Conservation (phyloP, 37 sponge, comb jelly and placozoan genomes). For the Hexactinellida sp. region DNA sequence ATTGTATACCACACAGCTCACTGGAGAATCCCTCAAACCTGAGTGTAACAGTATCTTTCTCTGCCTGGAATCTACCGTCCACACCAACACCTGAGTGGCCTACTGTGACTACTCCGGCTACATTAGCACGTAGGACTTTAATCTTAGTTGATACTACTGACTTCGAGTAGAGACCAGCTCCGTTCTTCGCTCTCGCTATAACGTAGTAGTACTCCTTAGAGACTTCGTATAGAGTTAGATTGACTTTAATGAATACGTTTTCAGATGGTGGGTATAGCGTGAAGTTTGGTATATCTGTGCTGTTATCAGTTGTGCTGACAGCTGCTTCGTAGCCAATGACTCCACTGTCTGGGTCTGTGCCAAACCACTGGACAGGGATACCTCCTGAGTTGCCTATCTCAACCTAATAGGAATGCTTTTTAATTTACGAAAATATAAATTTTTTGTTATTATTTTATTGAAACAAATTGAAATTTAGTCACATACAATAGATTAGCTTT, state of each 20-base stretch:
- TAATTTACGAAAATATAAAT: no score
- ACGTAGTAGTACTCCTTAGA: not conserved
- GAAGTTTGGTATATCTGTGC: not conserved
- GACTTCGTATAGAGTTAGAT: not conserved
- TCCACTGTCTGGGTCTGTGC: not conserved
- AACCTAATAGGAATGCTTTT: no score
- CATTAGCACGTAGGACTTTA: not conserved
- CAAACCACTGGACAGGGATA: not conserved
- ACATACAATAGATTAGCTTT: no score
- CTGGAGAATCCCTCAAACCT: not conserved
- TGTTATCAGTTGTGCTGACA: not conserved
- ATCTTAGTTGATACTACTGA: not conserved
- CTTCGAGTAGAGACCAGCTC: not conserved
- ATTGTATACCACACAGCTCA: not conserved
- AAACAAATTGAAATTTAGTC: no score
- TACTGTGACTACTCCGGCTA: not conserved
- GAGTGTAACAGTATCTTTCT: not conserved
- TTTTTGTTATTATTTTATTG: no score
- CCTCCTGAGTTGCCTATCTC: not conserved
- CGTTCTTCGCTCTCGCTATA: not conserved
- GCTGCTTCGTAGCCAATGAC: not conserved
- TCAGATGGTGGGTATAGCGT: not conserved
- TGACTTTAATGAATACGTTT: not conserved
- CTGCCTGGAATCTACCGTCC: not conserved
- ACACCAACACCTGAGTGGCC: not conserved